Base-by-base conservation (phyloP, 2,797 vertebrate genomes). In the Oophaga sylvatica region DNA sequence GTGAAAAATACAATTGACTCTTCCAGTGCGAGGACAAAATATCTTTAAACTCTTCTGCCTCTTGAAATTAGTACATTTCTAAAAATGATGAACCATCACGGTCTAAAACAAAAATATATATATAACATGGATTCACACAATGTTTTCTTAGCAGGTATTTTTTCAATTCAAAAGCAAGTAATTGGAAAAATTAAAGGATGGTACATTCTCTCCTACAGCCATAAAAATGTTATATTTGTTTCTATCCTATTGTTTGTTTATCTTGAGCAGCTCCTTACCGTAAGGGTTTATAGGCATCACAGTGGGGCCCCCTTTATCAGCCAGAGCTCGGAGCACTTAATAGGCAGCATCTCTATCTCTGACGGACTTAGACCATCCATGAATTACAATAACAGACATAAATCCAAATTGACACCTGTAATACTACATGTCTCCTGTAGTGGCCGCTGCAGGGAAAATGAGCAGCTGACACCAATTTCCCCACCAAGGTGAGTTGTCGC, bases 1-100 rank as follows among this genome's bases (percentile, higher is more conserved):
- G 75, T 77, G 22, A 77, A 77, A 53, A 77, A 56, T 56, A 77
- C 75, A 77, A 77, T 77, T 77, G 75, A 77, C 75, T 77, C 75
- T 77, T 77, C 48, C n/a, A 56, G 5, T 15, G 12, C 48, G 15
- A 11, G 48, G 75, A 77, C 22, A 56, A 48, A 77, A 22, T 77
- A 56, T 77, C 73, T 76, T 26, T 76, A 76, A 76, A 76, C 45
- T 77, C 75, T 77, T 53, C 35, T 22, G 22, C 45, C 22, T 26
- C 22, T 56, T 26, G 73, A 19, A 76, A 53, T 76, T 56, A 76
- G 73, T 53, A 22, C 31, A 71, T 41, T 41, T 35, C 1, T 15
- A 5, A 35, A 70, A 35, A 35, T 70, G 31, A 71, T 71, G 19
- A 41, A 71, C 67, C 2, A 5, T 29, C 35, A 41, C 9, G 35